Percentiles rank a stretch among this genome's conserved stretches.
Evolutionary conservation across 2,888 invertebrate species (phyloP).

Genomic region (Lochmaea crataegi): DNA sequence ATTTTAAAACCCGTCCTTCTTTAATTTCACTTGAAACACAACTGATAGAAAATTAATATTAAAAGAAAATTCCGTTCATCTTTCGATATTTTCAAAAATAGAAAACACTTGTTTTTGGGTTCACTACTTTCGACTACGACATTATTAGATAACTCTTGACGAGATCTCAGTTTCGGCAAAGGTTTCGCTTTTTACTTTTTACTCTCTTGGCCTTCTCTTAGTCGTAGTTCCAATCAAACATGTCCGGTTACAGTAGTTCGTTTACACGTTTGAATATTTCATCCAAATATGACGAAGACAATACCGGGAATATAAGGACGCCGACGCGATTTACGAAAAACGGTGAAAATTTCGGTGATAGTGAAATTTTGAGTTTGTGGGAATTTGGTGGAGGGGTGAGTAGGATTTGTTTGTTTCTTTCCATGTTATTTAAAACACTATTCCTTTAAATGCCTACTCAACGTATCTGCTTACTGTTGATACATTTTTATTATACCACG

Average conservation of each 20-base stretch:
- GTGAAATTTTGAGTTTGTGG: constrained; percentile 24
- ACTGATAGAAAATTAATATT: constrained; percentile 1
- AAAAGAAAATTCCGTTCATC: constrained; percentile 1
- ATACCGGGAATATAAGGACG: constrained; percentile 14
- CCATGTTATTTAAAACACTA: too few species aligned
- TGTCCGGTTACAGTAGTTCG: constrained; percentile 48
- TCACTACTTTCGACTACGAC: constrained; percentile 14
- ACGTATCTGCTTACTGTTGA: not conserved
- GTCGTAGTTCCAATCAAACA: constrained; percentile 29
- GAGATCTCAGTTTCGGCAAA: constrained; percentile 28
- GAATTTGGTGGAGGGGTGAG: constrained; percentile 34
- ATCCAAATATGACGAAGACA: constrained; percentile 35
- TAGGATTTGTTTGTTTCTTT: not conserved
- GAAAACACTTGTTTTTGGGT: constrained; percentile 1
- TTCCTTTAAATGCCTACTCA: too few species aligned
- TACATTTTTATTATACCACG: not conserved
- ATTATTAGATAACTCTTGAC: constrained; percentile 3
- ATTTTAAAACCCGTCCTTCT: not conserved
- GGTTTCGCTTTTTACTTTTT: constrained; percentile 23
- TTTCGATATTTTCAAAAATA: constrained; percentile 13
- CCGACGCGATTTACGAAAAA: constrained; percentile 41
- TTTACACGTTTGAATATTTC: constrained; percentile 43
- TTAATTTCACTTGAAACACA: constrained; percentile 14
- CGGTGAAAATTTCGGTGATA: constrained; percentile 29
- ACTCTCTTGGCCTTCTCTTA: constrained; percentile 6